Percentiles rank a stretch among this genome's conserved stretches.
These are phyloP conservation scores for Echiichthys vipera DNA, from an alignment of 2,797 vertebrate species.

Conservation along the genomic window DNA sequence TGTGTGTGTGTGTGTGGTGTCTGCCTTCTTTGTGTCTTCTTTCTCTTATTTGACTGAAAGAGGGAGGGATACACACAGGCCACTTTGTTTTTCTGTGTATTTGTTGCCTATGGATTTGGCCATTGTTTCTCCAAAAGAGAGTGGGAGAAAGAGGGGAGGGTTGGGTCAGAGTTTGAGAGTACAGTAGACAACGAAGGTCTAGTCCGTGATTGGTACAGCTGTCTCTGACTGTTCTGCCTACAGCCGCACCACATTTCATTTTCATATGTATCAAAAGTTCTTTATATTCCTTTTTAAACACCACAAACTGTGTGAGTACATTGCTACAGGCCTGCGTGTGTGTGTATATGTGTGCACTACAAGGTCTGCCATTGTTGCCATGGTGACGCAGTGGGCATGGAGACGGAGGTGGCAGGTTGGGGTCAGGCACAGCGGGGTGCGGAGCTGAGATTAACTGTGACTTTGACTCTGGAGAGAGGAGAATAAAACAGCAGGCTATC, in stretches of 20 bases:
- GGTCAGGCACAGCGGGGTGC: constrained; percentile 71
- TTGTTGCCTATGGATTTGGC: constrained; percentile 74
- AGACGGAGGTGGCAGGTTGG: constrained; percentile 73
- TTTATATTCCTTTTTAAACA: background rate
- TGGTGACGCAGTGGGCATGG: constrained; percentile 65
- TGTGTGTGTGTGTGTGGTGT: constrained; percentile 23
- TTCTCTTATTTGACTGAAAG: constrained; percentile 60
- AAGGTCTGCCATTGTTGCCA: constrained; percentile 68
- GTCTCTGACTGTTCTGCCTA: constrained; percentile 65
- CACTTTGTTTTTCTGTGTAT: constrained; percentile 77
- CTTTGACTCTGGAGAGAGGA: constrained; percentile 65
- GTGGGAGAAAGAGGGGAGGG: constrained; percentile 40
- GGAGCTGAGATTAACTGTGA: constrained; percentile 80
- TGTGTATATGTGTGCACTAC: constrained; percentile 3
- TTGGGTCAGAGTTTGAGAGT: constrained; percentile 39
- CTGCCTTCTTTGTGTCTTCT: constrained; percentile 76
- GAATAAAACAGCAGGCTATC: constrained; percentile 75
- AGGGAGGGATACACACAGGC: constrained; percentile 68
- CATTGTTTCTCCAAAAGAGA: constrained; percentile 75
- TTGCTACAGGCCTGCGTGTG: background rate
- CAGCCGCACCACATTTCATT: constrained; percentile 28
- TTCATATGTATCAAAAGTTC: constrained; percentile 30
- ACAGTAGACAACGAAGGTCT: constrained; percentile 74
- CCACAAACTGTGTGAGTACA: background rate
- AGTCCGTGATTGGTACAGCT: constrained; percentile 67